Percentiles rank a stretch among this genome's conserved stretches.
Conservation (phyloP, 2,888 invertebrate species). For the Drosophila infuscata region DNA sequence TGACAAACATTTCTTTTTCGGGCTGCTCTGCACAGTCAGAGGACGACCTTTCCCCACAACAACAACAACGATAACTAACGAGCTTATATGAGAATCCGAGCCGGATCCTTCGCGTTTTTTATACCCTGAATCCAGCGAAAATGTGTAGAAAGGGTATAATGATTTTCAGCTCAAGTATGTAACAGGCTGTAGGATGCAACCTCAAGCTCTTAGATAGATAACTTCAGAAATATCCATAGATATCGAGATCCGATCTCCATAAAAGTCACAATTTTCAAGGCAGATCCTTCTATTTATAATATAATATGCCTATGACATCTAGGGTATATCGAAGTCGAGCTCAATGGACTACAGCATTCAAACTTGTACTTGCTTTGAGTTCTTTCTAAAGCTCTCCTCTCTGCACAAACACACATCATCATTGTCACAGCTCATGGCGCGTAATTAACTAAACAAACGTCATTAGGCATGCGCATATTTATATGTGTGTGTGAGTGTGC, state of each 20-base stretch:
- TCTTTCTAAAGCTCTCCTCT: slow-evolving; percentile 44
- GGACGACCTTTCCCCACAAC: slow-evolving; percentile 69
- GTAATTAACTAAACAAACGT: slow-evolving; percentile 83
- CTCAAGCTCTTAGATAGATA: background rate
- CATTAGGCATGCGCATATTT: slow-evolving; percentile 77
- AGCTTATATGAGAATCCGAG: slow-evolving; percentile 59
- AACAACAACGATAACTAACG: slow-evolving; percentile 67
- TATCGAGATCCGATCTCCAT: too few species aligned
- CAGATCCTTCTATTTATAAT: too few species aligned
- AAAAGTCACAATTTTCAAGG: too few species aligned
- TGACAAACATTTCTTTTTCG: slow-evolving; percentile 71
- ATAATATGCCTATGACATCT: too few species aligned
- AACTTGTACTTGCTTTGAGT: slow-evolving; percentile 30
- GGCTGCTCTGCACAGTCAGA: slow-evolving; percentile 17
- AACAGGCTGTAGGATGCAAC: background rate
- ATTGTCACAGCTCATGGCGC: slow-evolving; percentile 80
- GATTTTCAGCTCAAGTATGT: background rate
- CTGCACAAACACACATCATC: slow-evolving; percentile 60
- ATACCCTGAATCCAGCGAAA: slow-evolving; percentile 3
- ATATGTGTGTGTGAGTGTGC: slow-evolving; percentile 5
- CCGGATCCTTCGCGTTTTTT: slow-evolving; percentile 20
- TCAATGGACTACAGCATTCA: background rate
- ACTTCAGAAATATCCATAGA: background rate
- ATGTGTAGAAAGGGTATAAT: background rate
- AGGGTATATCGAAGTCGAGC: background rate